Conservation (phyloP, 2,797 vertebrate species). For the Eospalax fontanierii region DNA sequence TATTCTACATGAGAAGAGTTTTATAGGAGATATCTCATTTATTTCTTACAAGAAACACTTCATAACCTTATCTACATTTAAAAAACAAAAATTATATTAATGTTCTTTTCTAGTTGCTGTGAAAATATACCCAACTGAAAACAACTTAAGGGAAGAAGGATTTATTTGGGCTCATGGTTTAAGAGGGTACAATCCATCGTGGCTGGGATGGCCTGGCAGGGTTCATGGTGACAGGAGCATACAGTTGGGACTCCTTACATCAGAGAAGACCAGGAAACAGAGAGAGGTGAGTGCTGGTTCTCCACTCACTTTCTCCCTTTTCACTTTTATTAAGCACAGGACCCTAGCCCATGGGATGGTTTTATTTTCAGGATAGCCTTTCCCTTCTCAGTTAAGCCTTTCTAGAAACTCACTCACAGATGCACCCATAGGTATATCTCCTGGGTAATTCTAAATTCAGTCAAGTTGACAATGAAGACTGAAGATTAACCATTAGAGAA, state of each 20-base stretch:
- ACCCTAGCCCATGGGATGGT: background rate
- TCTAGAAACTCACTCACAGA: background rate
- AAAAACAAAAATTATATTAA: conserved; percentile 1
- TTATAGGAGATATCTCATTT: background rate
- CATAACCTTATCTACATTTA: conserved; percentile 46
- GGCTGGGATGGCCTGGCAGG: background rate
- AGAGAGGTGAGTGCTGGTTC: background rate
- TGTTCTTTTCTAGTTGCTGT: background rate
- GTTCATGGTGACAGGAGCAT: background rate
- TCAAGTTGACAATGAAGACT: background rate
- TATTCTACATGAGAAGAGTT: background rate
- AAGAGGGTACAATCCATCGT: background rate
- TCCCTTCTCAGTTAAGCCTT: background rate
- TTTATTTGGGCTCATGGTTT: background rate
- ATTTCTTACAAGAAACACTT: conserved; percentile 45
- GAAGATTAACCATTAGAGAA: conserved; percentile 4
- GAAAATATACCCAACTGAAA: background rate
- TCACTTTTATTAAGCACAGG: background rate
- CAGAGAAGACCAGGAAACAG: background rate
- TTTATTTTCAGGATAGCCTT: background rate
- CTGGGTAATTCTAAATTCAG: background rate
- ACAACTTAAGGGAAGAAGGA: background rate
- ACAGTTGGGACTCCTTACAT: background rate
- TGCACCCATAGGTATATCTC: background rate
- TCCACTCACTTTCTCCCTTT: background rate